Conservation (phyloP, 64 coral and sea anemone genomes). For the Hydrozoanthus tunicans region DNA sequence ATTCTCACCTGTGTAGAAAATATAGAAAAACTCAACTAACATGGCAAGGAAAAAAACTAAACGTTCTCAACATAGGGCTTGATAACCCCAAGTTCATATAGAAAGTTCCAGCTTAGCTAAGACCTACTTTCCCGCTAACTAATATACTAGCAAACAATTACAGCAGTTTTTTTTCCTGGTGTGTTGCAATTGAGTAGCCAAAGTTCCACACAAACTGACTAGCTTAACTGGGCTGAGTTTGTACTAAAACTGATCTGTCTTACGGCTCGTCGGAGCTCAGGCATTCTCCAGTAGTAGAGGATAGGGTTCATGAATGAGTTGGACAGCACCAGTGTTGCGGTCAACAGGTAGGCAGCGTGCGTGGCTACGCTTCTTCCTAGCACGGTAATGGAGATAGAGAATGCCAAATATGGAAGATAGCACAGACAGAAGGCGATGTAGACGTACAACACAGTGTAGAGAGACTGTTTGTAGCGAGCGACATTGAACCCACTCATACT, state of each 20-base stretch:
- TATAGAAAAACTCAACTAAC: too few relatives aligned
- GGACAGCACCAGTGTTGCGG: slow-evolving; percentile 3
- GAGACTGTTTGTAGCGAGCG: slow-evolving; percentile 45
- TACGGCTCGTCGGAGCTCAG: slow-evolving; percentile 42
- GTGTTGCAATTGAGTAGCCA: too few relatives aligned
- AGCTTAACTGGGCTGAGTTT: background rate
- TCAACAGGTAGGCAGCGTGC: slow-evolving; percentile 34
- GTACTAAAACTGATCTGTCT: slow-evolving; percentile 33
- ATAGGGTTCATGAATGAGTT: slow-evolving; percentile 65
- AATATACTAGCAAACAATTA: too few relatives aligned
- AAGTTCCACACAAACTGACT: background rate
- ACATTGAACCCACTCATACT: background rate
- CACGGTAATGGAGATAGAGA: slow-evolving; percentile 13
- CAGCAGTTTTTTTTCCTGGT: too few relatives aligned
- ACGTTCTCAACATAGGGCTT: too few relatives aligned
- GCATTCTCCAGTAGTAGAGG: slow-evolving; percentile 65
- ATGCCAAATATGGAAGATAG: slow-evolving; percentile 34
- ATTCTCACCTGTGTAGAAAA: too few relatives aligned
- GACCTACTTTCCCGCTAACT: too few relatives aligned
- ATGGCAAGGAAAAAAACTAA: too few relatives aligned
- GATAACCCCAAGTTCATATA: too few relatives aligned
- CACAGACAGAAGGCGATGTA: slow-evolving; percentile 52
- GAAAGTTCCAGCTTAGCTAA: too few relatives aligned
- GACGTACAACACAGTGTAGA: slow-evolving; percentile 51
- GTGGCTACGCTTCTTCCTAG: slow-evolving; percentile 10